Evolutionary conservation across 2,888 invertebrate genomes (phyloP).

Genomic region (Spodoptera picta): DNA sequence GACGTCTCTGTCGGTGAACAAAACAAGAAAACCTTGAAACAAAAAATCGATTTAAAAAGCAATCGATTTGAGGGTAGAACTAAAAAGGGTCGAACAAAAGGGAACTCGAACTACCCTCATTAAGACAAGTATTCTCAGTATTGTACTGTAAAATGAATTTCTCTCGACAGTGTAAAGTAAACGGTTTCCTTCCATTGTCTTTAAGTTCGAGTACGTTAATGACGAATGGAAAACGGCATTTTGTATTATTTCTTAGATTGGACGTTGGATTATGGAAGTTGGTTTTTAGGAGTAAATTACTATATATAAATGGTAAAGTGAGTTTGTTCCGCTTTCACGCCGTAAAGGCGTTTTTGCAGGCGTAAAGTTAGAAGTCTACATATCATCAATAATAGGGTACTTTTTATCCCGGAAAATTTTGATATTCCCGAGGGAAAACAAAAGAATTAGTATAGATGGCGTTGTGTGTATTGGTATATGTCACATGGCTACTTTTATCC

Average conservation of each 20-base stretch:
- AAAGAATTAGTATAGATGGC: no score
- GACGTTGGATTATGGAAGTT: background rate
- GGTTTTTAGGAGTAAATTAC: no score
- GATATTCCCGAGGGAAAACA: no score
- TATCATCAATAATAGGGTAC: no score
- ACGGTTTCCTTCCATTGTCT: conserved; percentile 63
- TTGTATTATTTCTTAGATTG: background rate
- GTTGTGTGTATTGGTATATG: no score
- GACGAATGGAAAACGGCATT: conserved; percentile 17
- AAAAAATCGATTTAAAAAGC: conserved; percentile 49
- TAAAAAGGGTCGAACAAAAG: conserved; percentile 47
- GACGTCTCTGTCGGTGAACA: no score
- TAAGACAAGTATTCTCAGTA: conserved; percentile 62
- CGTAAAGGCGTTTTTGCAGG: no score
- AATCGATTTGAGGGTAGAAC: conserved; percentile 43
- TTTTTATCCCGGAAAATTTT: no score
- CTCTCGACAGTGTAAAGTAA: conserved; percentile 60
- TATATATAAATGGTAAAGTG: no score
- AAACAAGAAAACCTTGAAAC: conserved; percentile 17
- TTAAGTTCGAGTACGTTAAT: conserved; percentile 44
- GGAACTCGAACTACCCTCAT: conserved; percentile 55
- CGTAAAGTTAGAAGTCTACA: no score
- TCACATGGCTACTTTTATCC: no score
- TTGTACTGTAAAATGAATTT: conserved; percentile 66
- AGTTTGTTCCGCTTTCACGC: no score